Evolutionary conservation across 2,797 vertebrate genomes (phyloP).

Genomic region (Todus mexicanus): DNA sequence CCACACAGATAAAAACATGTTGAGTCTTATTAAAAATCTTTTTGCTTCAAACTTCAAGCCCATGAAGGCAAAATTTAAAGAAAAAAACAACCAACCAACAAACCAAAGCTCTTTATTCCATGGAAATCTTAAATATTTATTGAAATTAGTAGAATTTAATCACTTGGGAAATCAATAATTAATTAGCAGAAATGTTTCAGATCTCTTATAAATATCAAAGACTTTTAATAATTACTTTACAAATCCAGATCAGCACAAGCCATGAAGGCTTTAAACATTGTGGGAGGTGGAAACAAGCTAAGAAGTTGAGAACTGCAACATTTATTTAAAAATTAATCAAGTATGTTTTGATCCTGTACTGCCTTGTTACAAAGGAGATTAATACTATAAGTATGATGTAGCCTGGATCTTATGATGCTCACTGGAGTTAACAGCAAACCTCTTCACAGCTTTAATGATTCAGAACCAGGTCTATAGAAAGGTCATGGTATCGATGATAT

Average conservation of each 20-base stretch:
- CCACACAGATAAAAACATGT: not conserved
- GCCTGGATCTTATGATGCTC: not conserved
- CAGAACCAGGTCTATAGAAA: not conserved
- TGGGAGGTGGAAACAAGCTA: slow-evolving; percentile 52
- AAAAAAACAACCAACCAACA: not conserved
- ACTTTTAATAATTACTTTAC: slow-evolving; percentile 68
- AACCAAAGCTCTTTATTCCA: not conserved
- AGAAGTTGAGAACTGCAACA: slow-evolving; percentile 37
- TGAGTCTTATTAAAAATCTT: not conserved
- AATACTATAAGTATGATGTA: not conserved
- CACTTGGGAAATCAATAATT: slow-evolving; percentile 73
- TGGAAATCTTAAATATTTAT: slow-evolving; percentile 71
- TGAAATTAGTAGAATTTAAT: slow-evolving; percentile 33
- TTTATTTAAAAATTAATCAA: slow-evolving; percentile 22
- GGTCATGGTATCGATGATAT: not conserved
- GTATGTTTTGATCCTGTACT: slow-evolving; percentile 22
- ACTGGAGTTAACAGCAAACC: not conserved
- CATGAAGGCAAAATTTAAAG: not conserved
- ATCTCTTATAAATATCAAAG: slow-evolving; percentile 73
- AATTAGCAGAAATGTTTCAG: slow-evolving; percentile 63
- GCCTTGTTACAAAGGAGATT: not conserved
- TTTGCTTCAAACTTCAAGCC: slow-evolving; percentile 2
- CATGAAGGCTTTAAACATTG: slow-evolving; percentile 47
- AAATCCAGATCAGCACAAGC: slow-evolving; percentile 59
- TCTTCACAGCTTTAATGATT: not conserved